Conservation (phyloP, 2,888 invertebrate genomes). For the Ichneumoninae sp. region DNA sequence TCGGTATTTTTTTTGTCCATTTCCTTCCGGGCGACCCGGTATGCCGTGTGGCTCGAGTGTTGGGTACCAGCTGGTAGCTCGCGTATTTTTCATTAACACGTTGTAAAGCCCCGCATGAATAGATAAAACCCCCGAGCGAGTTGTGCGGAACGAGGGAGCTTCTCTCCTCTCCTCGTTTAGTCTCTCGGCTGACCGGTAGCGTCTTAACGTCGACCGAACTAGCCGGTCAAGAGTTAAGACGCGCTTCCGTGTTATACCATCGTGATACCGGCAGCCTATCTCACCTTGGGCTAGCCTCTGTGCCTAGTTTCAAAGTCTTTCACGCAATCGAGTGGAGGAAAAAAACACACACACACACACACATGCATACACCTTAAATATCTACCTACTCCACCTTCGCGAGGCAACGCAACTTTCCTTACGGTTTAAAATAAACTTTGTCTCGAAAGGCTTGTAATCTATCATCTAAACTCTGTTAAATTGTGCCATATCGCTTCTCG, state of each 20-base stretch:
- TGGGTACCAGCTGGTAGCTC: conserved; percentile 76
- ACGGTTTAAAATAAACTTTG: conserved; percentile 47
- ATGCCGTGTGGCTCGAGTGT: conserved; percentile 64
- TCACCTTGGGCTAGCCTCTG: conserved; percentile 45
- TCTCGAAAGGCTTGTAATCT: conserved; percentile 56
- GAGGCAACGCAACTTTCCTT: conserved; percentile 43
- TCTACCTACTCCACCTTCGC: conserved; percentile 48
- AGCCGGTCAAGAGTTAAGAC: conserved; percentile 66
- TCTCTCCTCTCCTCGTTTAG: background rate
- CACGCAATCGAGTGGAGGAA: conserved; percentile 35
- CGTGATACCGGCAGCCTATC: conserved; percentile 63
- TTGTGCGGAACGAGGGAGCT: conserved; percentile 67
- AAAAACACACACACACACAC: background rate
- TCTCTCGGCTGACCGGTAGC: conserved; percentile 1
- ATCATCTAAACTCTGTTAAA: conserved; percentile 63
- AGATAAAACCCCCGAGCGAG: conserved; percentile 74
- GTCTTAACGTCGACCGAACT: conserved; percentile 39
- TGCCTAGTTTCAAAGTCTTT: conserved; percentile 61
- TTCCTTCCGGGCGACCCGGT: conserved; percentile 71
- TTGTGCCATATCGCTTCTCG: conserved; percentile 51
- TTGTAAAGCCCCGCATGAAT: conserved; percentile 81
- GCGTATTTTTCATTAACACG: conserved; percentile 82
- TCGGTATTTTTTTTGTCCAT: conserved; percentile 33
- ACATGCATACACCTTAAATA: conserved; percentile 27
- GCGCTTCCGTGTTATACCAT: conserved; percentile 65